Percentiles rank a stretch among this genome's conserved stretches.
phyloP scores from a whole-genome alignment of 92 coral and sea anemone genomes.

The Zoanthus sansibaricus region DNA sequence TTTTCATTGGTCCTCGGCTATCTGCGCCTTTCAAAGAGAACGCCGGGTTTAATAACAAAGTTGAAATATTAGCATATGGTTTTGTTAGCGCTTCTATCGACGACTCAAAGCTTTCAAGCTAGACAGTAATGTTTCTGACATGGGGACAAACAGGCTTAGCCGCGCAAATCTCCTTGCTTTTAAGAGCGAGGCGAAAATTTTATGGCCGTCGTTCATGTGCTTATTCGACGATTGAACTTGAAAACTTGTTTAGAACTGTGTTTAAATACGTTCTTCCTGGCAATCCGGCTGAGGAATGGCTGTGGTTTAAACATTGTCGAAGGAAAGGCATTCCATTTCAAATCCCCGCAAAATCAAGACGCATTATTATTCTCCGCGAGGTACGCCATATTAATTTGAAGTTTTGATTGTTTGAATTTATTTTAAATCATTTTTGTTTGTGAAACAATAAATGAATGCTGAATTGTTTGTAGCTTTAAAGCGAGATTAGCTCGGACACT shows the following conservation, averaged over 20 bases:
- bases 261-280: conserved; percentile 85
- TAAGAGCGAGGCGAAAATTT: conserved; percentile 32
- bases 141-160: conserved; percentile 24
- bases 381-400: neutral
- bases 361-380: conserved; percentile 52
- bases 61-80: neutral
- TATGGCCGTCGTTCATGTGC: conserved; percentile 24
- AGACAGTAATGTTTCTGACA: conserved; percentile 16
- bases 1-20: conserved; percentile 14
- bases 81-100: neutral
- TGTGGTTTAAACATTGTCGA: conserved; percentile 89
- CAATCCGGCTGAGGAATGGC: conserved; percentile 86
- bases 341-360: conserved; percentile 32
- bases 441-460: neutral
- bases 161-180: conserved; percentile 37
- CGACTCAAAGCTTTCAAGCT: conserved; percentile 3
- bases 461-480: neutral
- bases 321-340: conserved; percentile 76
- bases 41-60: conserved; percentile 30
- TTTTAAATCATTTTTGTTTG: neutral
- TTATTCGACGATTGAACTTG: conserved; percentile 19
- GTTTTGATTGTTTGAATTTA: neutral
- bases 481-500: neutral
- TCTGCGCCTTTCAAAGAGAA: conserved; percentile 41
- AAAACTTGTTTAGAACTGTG: conserved; percentile 40